These are phyloP conservation scores for Lobophora halterata DNA, from an alignment of 2,888 invertebrate genomes.

Conservation along the genomic window DNA sequence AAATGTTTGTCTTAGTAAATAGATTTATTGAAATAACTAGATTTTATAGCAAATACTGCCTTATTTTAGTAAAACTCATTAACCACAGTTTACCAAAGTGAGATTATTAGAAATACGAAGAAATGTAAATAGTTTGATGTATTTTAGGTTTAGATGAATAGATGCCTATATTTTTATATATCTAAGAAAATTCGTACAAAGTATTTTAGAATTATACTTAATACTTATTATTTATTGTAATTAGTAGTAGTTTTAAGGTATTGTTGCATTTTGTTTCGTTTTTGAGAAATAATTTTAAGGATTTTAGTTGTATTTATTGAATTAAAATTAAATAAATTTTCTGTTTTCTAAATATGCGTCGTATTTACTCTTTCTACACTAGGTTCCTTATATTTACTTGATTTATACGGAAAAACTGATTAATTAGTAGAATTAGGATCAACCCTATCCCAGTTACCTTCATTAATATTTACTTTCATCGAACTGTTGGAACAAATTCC, in stretches of 20 bases:
- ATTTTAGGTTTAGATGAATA: constrained; percentile 29
- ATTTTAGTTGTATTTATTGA: constrained; percentile 74
- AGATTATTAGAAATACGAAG: constrained; percentile 73
- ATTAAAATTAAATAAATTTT: constrained; percentile 64
- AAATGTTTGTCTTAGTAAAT: constrained; percentile 19
- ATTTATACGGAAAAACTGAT: no score
- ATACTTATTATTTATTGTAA: constrained; percentile 66
- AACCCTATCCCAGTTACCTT: no score
- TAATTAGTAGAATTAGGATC: no score
- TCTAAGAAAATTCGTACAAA: constrained; percentile 64
- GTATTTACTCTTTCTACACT: constrained; percentile 21
- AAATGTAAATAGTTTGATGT: constrained; percentile 51
- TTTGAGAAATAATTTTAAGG: constrained; percentile 64
- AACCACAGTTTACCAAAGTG: constrained; percentile 83
- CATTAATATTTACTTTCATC: no score
- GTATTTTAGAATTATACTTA: constrained; percentile 58
- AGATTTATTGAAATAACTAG: constrained; percentile 19
- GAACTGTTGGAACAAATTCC: no score
- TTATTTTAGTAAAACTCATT: constrained; percentile 51
- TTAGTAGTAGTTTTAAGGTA: constrained; percentile 51
- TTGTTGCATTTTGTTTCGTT: constrained; percentile 79
- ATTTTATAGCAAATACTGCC: constrained; percentile 13
- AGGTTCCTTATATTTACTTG: no score
- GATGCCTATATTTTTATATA: constrained; percentile 30
- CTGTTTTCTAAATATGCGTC: constrained; percentile 57